These are phyloP conservation scores for Hystrix cristata DNA, from an alignment of 2,113 vertebrate species.

Conservation along the genomic window DNA sequence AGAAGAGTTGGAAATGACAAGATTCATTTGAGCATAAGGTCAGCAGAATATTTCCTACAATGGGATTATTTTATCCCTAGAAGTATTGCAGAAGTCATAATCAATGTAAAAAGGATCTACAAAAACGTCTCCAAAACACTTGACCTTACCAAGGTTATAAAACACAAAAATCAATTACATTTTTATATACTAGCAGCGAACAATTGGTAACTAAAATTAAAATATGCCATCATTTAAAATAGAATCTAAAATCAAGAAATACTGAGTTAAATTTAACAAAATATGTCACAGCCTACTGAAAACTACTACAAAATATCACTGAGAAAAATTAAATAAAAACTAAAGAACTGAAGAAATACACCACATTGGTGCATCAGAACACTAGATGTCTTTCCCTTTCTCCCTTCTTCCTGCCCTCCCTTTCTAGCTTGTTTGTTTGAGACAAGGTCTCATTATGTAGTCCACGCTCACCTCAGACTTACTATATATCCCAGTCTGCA, in stretches of 20 bases:
- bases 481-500: not conserved
- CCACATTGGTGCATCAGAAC: not conserved
- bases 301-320: not conserved
- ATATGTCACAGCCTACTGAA: not conserved
- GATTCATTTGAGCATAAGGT: not conserved
- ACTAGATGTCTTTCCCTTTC: not conserved
- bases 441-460: not conserved
- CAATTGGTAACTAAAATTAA: not conserved
- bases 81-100: not conserved
- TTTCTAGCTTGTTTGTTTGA: not conserved
- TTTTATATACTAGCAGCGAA: not conserved
- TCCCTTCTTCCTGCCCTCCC: not conserved
- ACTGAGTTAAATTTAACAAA: not conserved
- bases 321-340: slow-evolving; percentile 42
- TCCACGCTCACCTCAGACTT: not conserved
- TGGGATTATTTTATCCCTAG: not conserved
- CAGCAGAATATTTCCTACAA: not conserved
- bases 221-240: slow-evolving; percentile 26
- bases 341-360: slow-evolving; percentile 26
- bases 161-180: not conserved
- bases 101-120: not conserved
- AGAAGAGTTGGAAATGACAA: not conserved
- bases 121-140: not conserved
- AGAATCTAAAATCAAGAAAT: not conserved
- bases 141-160: not conserved